Percentiles rank a stretch among this genome's conserved stretches.
Evolutionary conservation across 2,888 invertebrate species (phyloP).

Genomic region (Sycophila texana): DNA sequence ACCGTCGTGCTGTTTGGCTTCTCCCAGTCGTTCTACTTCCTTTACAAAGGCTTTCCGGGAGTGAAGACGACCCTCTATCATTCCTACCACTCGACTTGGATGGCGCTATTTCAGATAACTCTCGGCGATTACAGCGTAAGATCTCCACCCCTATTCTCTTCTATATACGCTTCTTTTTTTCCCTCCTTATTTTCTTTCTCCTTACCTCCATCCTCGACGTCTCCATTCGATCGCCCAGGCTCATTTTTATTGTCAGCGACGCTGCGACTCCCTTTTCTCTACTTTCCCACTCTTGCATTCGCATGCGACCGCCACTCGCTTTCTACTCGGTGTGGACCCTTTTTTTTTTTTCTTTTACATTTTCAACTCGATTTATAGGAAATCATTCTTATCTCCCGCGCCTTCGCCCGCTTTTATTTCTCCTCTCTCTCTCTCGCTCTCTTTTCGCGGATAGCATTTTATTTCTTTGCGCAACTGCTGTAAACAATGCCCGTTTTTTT

Average conservation of each 20-base stretch:
- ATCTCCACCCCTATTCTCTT: background rate
- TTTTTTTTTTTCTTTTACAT: background rate
- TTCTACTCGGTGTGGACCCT: background rate
- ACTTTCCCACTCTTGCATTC: background rate
- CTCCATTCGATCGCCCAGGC: background rate
- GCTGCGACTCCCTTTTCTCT: background rate
- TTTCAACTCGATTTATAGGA: slow-evolving; percentile 1
- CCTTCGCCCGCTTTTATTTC: too few species aligned
- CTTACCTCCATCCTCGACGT: background rate
- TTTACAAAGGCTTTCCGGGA: slow-evolving; percentile 93
- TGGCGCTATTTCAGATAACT: slow-evolving; percentile 98
- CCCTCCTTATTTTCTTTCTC: slow-evolving; percentile 24
- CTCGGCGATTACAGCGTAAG: slow-evolving; percentile 97
- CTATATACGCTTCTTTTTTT: background rate
- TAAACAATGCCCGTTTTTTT: too few species aligned
- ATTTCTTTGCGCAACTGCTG: too few species aligned
- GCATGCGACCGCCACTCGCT: background rate
- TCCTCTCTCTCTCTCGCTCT: too few species aligned
- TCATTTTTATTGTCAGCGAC: slow-evolving; percentile 26
- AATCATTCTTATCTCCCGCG: too few species aligned
- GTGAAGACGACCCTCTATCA: slow-evolving; percentile 88
- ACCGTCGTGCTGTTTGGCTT: slow-evolving; percentile 95
- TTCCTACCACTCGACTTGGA: slow-evolving; percentile 94
- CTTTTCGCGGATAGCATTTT: too few species aligned
- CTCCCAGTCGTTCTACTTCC: slow-evolving; percentile 95